These are phyloP conservation scores for Ypsolopha sequella DNA, from an alignment of 2,888 invertebrate genomes.

Conservation along the genomic window DNA sequence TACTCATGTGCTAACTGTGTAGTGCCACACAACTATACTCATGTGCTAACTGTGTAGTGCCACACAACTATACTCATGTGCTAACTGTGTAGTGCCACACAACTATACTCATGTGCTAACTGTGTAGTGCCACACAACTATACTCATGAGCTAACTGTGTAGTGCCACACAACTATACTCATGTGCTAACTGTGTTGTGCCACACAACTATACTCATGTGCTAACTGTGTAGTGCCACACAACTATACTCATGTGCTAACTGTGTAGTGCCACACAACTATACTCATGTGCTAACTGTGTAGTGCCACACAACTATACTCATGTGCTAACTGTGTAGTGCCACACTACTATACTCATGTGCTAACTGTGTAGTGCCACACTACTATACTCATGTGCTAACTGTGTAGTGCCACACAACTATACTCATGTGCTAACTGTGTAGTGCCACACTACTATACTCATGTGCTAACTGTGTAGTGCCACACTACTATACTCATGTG, in stretches of 20 bases:
- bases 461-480: conserved; percentile 71
- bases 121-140: conserved; percentile 82
- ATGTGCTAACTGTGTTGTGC: background rate
- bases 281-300: conserved; percentile 30
- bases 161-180: conserved; percentile 83
- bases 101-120: conserved; percentile 56
- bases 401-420: conserved; percentile 87
- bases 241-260: conserved; percentile 56
- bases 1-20: conserved; percentile 30
- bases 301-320: conserved; percentile 83
- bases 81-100: conserved; percentile 74
- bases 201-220: no score
- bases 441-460: conserved; percentile 81
- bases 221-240: conserved; percentile 88
- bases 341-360: conserved; percentile 73
- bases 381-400: conserved; percentile 79
- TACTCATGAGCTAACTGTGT: conserved; percentile 29
- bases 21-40: conserved; percentile 83
- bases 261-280: conserved; percentile 82
- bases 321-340: conserved; percentile 59
- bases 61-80: conserved; percentile 78
- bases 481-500: conserved; percentile 73
- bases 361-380: no score
- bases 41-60: conserved; percentile 59
- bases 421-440: conserved; percentile 30